Percentiles rank a stretch among this genome's conserved stretches.
phyloP scores from a whole-genome alignment of 2,113 vertebrate species.

The Vidua chalybeata region DNA sequence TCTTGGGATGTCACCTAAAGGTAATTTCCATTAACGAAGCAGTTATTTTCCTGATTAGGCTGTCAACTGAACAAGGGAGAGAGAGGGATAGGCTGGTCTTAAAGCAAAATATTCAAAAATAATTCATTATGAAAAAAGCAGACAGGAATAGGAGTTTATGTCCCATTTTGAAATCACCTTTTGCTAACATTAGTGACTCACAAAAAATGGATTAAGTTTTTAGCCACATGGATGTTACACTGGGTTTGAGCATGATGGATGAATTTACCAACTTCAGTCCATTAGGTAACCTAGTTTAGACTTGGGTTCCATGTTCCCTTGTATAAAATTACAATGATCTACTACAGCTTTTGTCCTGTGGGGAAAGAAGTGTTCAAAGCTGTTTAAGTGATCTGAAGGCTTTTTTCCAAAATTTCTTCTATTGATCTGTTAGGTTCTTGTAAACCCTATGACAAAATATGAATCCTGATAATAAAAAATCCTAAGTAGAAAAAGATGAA shows the following conservation, averaged over 20 bases:
- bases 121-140: background rate
- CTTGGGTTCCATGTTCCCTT: background rate
- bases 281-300: background rate
- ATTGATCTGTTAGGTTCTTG: background rate
- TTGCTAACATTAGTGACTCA: background rate
- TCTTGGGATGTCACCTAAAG: background rate
- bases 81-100: background rate
- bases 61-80: background rate
- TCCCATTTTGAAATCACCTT: background rate
- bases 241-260: background rate
- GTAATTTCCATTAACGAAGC: background rate
- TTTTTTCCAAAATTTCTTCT: background rate
- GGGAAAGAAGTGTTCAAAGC: background rate
- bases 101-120: background rate
- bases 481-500: background rate
- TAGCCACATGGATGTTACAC: background rate
- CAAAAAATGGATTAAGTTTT: background rate
- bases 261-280: background rate
- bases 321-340: background rate
- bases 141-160: background rate
- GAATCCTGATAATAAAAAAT: background rate
- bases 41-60: background rate
- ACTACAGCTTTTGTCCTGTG: background rate
- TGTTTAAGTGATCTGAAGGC: background rate
- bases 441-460: background rate